These are phyloP conservation scores for Ranitomeya variabilis DNA, from an alignment of 2,113 vertebrate genomes.

Conservation along the genomic window DNA sequence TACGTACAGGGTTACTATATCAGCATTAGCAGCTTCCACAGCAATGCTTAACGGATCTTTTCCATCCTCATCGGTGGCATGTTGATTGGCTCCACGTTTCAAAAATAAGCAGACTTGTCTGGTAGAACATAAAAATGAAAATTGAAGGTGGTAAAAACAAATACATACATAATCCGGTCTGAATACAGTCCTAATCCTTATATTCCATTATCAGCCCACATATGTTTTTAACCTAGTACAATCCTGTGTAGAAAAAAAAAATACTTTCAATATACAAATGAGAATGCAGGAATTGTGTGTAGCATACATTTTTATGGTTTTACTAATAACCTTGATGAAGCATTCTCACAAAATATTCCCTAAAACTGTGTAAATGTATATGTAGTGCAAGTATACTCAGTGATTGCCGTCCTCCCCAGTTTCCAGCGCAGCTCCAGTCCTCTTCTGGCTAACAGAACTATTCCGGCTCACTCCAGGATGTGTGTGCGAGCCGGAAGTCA, in stretches of 20 bases:
- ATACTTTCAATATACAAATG: too few relatives aligned
- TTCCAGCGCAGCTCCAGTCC: too few relatives aligned
- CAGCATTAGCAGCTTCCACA: constrained; percentile 94
- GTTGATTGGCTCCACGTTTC: constrained; percentile 96
- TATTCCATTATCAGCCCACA: background rate
- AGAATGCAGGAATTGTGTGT: background rate
- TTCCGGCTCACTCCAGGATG: too few relatives aligned
- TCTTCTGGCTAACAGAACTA: too few relatives aligned
- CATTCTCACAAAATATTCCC: too few relatives aligned
- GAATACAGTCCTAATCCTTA: background rate
- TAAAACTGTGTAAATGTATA: too few relatives aligned
- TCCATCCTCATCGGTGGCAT: constrained; percentile 89
- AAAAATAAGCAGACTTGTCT: constrained; percentile 98
- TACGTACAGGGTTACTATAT: constrained; percentile 96
- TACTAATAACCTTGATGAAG: too few relatives aligned
- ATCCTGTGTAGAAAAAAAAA: too few relatives aligned
- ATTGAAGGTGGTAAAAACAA: background rate
- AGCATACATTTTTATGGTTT: too few relatives aligned
- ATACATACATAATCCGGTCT: background rate
- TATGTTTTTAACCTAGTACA: background rate
- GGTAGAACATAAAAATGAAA: background rate
- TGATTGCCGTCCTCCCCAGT: too few relatives aligned
- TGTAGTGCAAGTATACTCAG: too few relatives aligned
- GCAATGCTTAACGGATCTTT: constrained; percentile 92
- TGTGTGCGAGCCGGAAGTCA: too few relatives aligned